These are phyloP conservation scores for Uropsilus gracilis DNA, from an alignment of 2,113 vertebrate genomes.

Conservation along the genomic window DNA sequence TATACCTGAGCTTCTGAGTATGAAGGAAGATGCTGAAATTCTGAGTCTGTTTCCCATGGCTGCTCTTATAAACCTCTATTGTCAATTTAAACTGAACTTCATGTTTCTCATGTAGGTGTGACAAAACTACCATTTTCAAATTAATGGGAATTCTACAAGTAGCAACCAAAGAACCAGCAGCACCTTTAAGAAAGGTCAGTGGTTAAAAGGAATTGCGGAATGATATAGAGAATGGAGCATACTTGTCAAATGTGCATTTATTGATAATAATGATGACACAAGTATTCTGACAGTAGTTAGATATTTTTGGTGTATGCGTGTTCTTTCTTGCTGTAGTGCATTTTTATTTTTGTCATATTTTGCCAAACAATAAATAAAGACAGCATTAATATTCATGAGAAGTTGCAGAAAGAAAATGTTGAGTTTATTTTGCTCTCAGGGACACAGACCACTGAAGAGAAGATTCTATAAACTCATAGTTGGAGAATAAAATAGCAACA, in stretches of 20 bases:
- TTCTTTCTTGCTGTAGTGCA: conserved; percentile 63
- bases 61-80: neutral
- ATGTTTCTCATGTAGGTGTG: neutral
- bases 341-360: conserved; percentile 80
- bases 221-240: neutral
- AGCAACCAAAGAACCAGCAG: neutral
- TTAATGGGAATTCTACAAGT: neutral
- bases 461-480: conserved; percentile 60
- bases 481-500: conserved; percentile 61
- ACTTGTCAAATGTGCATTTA: conserved; percentile 47
- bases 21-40: neutral
- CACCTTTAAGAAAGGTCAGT: conserved; percentile 40
- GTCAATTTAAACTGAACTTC: neutral
- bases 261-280: conserved; percentile 72
- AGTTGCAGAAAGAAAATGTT: conserved; percentile 68
- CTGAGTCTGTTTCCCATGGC: neutral
- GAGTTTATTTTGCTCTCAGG: conserved; percentile 77
- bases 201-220: neutral
- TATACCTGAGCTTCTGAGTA: neutral
- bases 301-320: conserved; percentile 70
- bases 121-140: conserved; percentile 14
- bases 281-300: conserved; percentile 63
- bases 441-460: conserved; percentile 71
- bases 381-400: conserved; percentile 78
- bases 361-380: conserved; percentile 78